Evolutionary conservation across 2,113 vertebrate species (phyloP), one percentile per base, ranked within the genome.

Genomic region (Plectropomus leopardus): DNA sequence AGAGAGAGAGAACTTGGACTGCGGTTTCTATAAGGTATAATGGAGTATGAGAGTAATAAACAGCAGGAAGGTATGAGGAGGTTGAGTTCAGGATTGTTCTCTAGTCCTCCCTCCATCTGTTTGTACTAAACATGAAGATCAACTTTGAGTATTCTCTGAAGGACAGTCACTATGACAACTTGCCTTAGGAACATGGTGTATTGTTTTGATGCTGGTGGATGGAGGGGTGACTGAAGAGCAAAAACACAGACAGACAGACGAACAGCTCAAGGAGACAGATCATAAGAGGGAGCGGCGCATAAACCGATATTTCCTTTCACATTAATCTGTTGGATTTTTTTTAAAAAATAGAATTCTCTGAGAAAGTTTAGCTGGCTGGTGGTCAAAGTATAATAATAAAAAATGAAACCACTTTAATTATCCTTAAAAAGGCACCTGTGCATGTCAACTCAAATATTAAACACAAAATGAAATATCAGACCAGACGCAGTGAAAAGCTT

Each of bases 111-210:
- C 72, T 59, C 66, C 47, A 7, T 65, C 58, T 30, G 14, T 74
- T 78, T 68, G 48, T 64, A 48, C 64, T 59, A 42, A 77, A 75
- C 60, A 58, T 60, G 60, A 70, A 70, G 63, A 88, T 90, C 77
- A 87, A 88, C 85, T 90, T 73, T 82, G 73, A 87, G 74, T 85
- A 79, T 76, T 73, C 72, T 84, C 78, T 81, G 76, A 85, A 89
- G 73, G 77, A 85, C 83, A 76, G 86, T 82, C 87, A 64, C 89
- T 80, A 84, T 88, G 87, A 89, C 87, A 90, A 88, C 85, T 87
- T 85, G 88, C 85, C 83, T 87, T 65, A 21, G 77, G 88, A 85
- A 87, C 71, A 75, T 23, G 1, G 68, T 73, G 71, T 75, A 85
- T 86, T 86, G 84, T 91, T 85, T 84, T 78, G 79, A 80, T 40